Conservation (phyloP, 2,797 vertebrate species). For the Aselliscus stoliczkanus region DNA sequence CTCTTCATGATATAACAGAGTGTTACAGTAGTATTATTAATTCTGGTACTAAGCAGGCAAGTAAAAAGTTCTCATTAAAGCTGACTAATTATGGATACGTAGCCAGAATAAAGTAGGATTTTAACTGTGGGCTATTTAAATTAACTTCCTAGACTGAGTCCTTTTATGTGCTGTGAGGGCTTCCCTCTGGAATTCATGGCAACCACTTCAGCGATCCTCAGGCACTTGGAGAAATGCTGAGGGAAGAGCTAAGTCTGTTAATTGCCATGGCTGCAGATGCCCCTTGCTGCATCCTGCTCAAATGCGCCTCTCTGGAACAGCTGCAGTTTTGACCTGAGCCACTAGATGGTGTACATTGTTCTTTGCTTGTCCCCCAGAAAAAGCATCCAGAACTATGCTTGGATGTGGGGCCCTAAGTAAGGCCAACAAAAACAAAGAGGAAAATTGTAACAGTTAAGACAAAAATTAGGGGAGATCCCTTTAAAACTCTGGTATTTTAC, state of each 20-base stretch:
- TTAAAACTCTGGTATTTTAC: conserved; percentile 37
- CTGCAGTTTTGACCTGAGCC: conserved; percentile 72
- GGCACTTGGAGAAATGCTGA: neutral
- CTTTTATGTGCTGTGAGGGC: conserved; percentile 10
- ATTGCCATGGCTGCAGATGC: neutral
- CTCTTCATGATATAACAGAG: neutral
- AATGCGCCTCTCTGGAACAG: neutral
- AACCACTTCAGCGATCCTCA: conserved; percentile 3
- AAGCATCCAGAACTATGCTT: conserved; percentile 55
- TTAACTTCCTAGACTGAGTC: conserved; percentile 26
- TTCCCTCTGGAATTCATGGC: conserved; percentile 29
- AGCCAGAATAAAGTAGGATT: conserved; percentile 39
- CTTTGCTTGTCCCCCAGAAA: conserved; percentile 62
- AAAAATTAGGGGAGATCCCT: conserved; percentile 38
- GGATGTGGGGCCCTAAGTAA: conserved; percentile 53
- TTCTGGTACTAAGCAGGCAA: conserved; percentile 44
- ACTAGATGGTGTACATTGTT: conserved; percentile 80
- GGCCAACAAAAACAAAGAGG: conserved; percentile 74
- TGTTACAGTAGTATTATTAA: conserved; percentile 38
- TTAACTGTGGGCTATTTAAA: conserved; percentile 55
- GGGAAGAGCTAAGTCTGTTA: neutral
- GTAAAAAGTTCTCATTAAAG: conserved; percentile 54
- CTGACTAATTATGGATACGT: conserved; percentile 26
- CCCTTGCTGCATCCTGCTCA: neutral
- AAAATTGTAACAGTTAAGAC: conserved; percentile 48